Percentiles rank a stretch among this genome's conserved stretches.
These are phyloP conservation scores for Melanargia galathea DNA, from an alignment of 2,888 invertebrate genomes.

Conservation along the genomic window DNA sequence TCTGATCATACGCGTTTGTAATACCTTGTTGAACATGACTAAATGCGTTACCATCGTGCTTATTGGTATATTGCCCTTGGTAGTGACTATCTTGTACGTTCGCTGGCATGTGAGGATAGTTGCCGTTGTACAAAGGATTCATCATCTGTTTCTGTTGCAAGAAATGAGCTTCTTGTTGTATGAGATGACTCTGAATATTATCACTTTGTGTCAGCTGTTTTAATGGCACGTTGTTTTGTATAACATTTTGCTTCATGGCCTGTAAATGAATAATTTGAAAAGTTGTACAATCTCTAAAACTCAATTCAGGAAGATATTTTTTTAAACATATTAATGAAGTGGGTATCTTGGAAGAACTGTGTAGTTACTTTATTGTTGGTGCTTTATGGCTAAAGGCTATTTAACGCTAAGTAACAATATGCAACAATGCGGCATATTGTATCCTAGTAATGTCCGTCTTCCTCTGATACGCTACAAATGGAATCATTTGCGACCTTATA, in stretches of 20 bases:
- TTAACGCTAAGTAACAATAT: no score
- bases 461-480: no score
- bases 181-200: conserved; percentile 74
- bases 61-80: conserved; percentile 68
- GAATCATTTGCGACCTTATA: no score
- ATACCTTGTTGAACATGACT: conserved; percentile 76
- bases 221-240: conserved; percentile 80
- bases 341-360: no score
- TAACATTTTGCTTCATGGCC: conserved; percentile 76
- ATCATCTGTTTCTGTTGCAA: conserved; percentile 81
- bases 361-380: no score
- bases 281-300: not conserved
- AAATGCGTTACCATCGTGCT: conserved; percentile 64
- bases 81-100: conserved; percentile 68
- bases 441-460: no score
- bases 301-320: not conserved
- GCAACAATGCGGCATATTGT: no score
- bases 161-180: conserved; percentile 76
- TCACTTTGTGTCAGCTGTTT: conserved; percentile 78
- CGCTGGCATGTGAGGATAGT: conserved; percentile 64
- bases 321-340: not conserved
- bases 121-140: conserved; percentile 72
- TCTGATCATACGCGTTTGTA: conserved; percentile 75
- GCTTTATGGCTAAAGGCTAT: no score
- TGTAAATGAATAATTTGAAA: conserved; percentile 43